These are phyloP conservation scores for Mellivora capensis DNA, from an alignment of 2,113 vertebrate genomes.

Conservation along the genomic window DNA sequence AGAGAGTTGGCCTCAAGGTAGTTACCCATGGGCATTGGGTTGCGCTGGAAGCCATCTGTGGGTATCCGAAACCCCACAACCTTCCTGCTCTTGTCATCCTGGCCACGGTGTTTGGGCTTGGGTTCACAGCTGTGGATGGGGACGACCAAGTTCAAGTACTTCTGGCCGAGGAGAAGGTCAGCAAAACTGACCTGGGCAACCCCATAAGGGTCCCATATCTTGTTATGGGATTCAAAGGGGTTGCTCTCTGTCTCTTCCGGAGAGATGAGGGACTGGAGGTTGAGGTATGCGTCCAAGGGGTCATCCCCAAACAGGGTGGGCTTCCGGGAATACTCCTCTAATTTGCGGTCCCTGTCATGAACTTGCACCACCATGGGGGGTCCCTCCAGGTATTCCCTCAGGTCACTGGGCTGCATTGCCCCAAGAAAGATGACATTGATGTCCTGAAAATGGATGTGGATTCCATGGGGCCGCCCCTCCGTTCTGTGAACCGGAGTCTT, in stretches of 20 bases:
- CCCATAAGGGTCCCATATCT: conserved; percentile 79
- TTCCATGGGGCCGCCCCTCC: conserved; percentile 75
- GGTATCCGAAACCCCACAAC: neutral
- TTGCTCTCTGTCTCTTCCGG: conserved; percentile 43
- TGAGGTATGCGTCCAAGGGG: conserved; percentile 67
- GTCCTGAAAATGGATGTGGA: conserved; percentile 85
- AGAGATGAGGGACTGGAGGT: conserved; percentile 48
- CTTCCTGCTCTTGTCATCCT: neutral
- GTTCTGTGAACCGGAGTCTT: conserved; percentile 81
- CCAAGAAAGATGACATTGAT: conserved; percentile 87
- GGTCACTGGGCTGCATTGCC: conserved; percentile 74
- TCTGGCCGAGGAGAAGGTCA: conserved; percentile 83
- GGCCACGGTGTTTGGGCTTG: neutral
- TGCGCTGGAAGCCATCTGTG: neutral
- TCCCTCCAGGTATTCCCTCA: conserved; percentile 83
- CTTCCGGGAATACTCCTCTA: neutral
- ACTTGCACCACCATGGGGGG: conserved; percentile 88
- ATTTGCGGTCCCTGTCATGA: conserved; percentile 87
- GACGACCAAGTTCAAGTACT: conserved; percentile 75
- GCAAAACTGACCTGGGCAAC: conserved; percentile 83
- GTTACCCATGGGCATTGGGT: conserved; percentile 76
- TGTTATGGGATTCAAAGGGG: conserved; percentile 37
- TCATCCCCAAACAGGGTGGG: conserved; percentile 76
- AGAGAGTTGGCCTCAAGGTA: conserved; percentile 83
- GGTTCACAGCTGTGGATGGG: conserved; percentile 80